Percentiles rank a stretch among this genome's conserved stretches.
Evolutionary conservation across 2,113 vertebrate species (phyloP).

Genomic region (Siphamia tubifer): DNA sequence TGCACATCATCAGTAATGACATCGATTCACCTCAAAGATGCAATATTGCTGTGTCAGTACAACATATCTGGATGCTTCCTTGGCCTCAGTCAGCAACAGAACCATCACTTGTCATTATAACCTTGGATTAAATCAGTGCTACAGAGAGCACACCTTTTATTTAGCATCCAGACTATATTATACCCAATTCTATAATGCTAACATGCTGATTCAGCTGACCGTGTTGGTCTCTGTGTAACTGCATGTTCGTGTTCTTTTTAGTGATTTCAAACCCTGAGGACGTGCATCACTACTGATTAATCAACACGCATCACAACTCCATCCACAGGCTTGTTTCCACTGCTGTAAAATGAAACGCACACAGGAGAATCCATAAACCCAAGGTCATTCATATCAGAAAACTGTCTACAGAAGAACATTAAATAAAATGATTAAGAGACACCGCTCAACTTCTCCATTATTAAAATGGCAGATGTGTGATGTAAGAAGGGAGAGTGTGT

Average conservation of each 20-base stretch:
- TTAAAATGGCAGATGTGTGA: neutral
- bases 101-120: no score
- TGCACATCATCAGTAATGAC: no score
- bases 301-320: neutral
- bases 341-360: neutral
- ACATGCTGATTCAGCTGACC: neutral
- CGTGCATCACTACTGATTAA: constrained; percentile 2
- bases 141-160: no score
- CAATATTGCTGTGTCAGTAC: no score
- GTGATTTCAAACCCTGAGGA: neutral
- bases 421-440: neutral
- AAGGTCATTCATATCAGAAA: constrained; percentile 28
- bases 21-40: no score
- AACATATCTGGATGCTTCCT: no score
- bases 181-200: neutral
- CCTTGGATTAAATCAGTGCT: no score
- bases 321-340: neutral
- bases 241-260: neutral
- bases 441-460: neutral
- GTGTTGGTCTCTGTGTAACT: neutral
- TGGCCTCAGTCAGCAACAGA: no score
- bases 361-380: constrained; percentile 11
- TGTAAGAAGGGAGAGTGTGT: no score
- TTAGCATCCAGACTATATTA: neutral
- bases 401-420: neutral